Base-by-base conservation (phyloP, 2,113 vertebrate species). In the Tauraco erythrolophus region DNA sequence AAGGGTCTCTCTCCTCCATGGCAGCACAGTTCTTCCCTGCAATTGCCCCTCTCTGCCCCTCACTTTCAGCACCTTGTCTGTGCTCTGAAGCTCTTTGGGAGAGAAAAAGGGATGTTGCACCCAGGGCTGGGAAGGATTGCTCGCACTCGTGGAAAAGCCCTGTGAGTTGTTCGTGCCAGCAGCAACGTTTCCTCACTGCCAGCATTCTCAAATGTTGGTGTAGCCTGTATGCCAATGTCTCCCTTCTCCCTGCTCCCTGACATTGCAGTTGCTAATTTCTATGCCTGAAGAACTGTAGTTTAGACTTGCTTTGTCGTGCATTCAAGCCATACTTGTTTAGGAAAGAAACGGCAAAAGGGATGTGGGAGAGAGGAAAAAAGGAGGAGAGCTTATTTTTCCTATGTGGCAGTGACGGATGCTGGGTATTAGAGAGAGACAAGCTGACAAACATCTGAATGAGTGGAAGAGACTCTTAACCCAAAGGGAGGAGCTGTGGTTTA, bases 401-500 rank as follows among this genome's bases (percentile, higher is more conserved):
- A 16, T 90, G 46, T 64, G 92, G 82, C 94, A 74, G 84, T 5
- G 46, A 84, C 0, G 35, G 77, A 81, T 87, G 75, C 84, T 88
- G 92, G 84, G 19, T 89, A 95, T 84, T 77, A 50, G 81, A 91
- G 83, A 89, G 91, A 96, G 70, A 89, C 95, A 95, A 96, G 87
- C 84, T 89, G 92, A 89, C 68, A 93, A 85, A 82, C 92, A 93
- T 97, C 95, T 93, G 92, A 97, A 95, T 96, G 97, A 89, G 89
- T 89, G 97, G 97, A 97, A 96, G 97, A 95, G 82, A 92, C 95
- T 97, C 88, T 56, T 90, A 95, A 95, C 92, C 89, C 79, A 93
- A 85, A 94, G 97, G 97, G 97, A 98, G 96, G 97, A 97, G 97
- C 86, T 98, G 98, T 98, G 98, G 98, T 97, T 98, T 98, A 94